phyloP scores from a whole-genome alignment of 1,140 invertebrate genomes.

The Trypoxylus dichotomus region DNA sequence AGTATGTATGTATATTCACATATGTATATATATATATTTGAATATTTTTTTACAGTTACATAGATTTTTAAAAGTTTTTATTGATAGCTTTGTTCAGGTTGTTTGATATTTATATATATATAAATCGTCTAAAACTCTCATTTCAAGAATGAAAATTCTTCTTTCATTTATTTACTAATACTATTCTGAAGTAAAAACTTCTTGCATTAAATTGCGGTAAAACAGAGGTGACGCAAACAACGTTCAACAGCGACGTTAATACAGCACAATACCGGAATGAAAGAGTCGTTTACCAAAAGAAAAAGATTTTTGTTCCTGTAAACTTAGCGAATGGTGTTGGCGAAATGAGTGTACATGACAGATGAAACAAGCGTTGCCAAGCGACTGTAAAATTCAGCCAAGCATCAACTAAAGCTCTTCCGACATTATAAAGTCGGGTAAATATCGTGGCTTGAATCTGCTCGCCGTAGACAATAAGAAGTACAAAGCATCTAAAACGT shows the following conservation, averaged over 20 bases:
- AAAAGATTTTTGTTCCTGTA: conserved; percentile 24
- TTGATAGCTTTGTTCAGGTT: no score
- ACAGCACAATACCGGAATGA: background rate
- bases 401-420: conserved; percentile 23
- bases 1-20: no score
- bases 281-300: conserved; percentile 1
- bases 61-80: no score
- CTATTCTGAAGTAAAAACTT: background rate
- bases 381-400: conserved; percentile 23
- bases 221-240: background rate
- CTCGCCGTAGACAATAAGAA: conserved; percentile 14
- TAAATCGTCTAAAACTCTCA: background rate
- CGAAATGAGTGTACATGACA: conserved; percentile 23
- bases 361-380: conserved; percentile 24
- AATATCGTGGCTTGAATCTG: conserved; percentile 6
- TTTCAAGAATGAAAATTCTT: background rate
- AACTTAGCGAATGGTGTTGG: conserved; percentile 16
- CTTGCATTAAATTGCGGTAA: background rate
- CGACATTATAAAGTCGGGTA: conserved; percentile 23
- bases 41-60: no score
- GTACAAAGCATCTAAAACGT: background rate
- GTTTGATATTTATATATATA: no score
- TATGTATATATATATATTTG: no score
- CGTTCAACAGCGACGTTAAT: conserved; percentile 1
- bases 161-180: background rate